Evolutionary conservation across 2,797 vertebrate genomes (phyloP), one percentile per base, ranked within the genome.

Genomic region (Heterohyrax brucei): DNA sequence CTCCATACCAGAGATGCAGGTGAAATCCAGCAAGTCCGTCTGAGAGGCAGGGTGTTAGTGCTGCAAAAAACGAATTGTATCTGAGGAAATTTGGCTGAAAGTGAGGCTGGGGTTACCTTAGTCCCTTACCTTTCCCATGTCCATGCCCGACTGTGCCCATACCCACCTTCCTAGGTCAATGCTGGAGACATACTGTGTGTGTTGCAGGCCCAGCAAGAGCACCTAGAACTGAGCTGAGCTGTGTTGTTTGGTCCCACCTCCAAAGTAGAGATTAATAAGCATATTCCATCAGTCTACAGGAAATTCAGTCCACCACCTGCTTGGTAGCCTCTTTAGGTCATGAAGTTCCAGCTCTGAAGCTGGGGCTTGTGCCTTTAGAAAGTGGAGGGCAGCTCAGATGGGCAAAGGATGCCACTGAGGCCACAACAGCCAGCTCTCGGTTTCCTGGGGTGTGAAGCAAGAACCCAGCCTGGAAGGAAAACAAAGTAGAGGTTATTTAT

Each of bases 371-470:
- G 78, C 68, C 56, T 44, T 73, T 66, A 82, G 7, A 21, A 7
- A 84, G 75, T 39, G 22, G 46, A 30, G 7, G 62, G 19, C 33
- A 39, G 88, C 53, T 46, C 73, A 83, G 88, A 94, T 79, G 80
- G 46, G 72, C 78, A 89, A 28, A 30, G 5, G 7, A 46, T 7
- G 12, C 5, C 1, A 13, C 80, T 56, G 83, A 64, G 62, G 77
- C 59, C 72, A 66, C 79, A 91, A 91, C 66, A 91, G 68, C 76
- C 1, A 22, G 70, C 30, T 75, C 73, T 76, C 0, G 26, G 81
- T 62, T 30, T 39, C 33, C 33, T 22, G 19, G 33, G 33, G 19
- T 21, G 70, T 19, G 70, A 73, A 18, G 19, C 68, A 39, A 22
- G n/a, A 16, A 4, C 59, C 33, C n/a, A n/a, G 3, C 46, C 44